phyloP scores from a whole-genome alignment of 2,888 invertebrate genomes.

The Parnassius orleans region DNA sequence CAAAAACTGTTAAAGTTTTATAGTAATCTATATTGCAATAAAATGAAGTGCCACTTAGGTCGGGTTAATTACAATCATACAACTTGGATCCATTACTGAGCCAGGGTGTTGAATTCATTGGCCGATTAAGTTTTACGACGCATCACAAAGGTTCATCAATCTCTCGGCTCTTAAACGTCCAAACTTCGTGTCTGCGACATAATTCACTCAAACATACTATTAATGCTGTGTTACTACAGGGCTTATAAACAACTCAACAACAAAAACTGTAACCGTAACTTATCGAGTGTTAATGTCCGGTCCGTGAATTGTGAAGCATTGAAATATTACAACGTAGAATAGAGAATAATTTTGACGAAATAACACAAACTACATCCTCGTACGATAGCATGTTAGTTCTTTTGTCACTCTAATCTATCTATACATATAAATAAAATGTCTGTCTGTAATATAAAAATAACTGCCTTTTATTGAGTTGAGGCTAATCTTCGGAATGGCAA shows the following conservation, averaged over 20 bases:
- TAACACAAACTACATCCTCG: no score
- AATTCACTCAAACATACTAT: conserved; percentile 37
- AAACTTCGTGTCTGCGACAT: conserved; percentile 49
- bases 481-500: no score
- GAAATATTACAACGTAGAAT: no score
- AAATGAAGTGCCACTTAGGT: conserved; percentile 4
- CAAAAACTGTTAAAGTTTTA: no score
- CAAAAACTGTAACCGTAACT: conserved; percentile 15
- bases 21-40: not conserved
- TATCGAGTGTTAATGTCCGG: conserved; percentile 15
- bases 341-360: no score
- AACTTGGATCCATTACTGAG: conserved; percentile 10
- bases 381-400: no score
- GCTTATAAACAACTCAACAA: conserved; percentile 22
- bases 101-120: conserved; percentile 22
- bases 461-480: no score
- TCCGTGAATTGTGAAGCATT: not conserved
- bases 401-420: no score
- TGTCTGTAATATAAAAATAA: no score
- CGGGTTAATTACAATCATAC: conserved; percentile 10
- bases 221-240: conserved; percentile 29
- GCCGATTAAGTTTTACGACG: conserved; percentile 24
- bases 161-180: conserved; percentile 49
- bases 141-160: conserved; percentile 44
- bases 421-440: no score